Conservation (phyloP, 2,888 invertebrate genomes). For the Saturnia japonica region DNA sequence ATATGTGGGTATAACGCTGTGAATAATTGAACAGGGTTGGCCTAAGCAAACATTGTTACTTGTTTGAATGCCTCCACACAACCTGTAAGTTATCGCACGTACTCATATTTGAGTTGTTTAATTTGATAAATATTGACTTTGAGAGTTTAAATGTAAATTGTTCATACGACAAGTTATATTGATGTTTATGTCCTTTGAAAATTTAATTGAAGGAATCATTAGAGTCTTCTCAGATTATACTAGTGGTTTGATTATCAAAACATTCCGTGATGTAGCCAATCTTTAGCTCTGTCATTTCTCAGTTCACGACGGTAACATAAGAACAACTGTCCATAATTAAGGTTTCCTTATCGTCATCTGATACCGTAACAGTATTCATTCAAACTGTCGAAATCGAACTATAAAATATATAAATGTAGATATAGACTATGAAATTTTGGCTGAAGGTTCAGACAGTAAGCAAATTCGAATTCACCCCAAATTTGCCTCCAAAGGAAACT, state of each 20-base stretch:
- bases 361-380: background rate
- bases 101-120: slow-evolving; percentile 48
- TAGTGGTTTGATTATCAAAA: background rate
- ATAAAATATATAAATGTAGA: too few species aligned
- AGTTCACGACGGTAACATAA: background rate
- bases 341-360: background rate
- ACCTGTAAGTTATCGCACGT: slow-evolving; percentile 54
- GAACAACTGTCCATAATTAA: background rate
- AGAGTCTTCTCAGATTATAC: background rate
- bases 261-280: background rate
- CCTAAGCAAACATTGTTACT: slow-evolving; percentile 63
- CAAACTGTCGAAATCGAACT: background rate
- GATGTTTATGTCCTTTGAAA: background rate
- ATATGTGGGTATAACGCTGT: slow-evolving; percentile 59
- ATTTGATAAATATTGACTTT: slow-evolving; percentile 36
- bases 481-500: slow-evolving; percentile 27
- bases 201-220: background rate
- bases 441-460: slow-evolving; percentile 17
- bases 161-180: slow-evolving; percentile 4
- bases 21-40: slow-evolving; percentile 63
- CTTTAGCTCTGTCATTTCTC: background rate
- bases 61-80: slow-evolving; percentile 43
- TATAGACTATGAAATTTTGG: background rate
- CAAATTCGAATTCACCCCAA: slow-evolving; percentile 28
- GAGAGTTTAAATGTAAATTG: slow-evolving; percentile 22